Evolutionary conservation across 2,113 vertebrate genomes (phyloP).

Genomic region (Phrynosoma platyrhinos): DNA sequence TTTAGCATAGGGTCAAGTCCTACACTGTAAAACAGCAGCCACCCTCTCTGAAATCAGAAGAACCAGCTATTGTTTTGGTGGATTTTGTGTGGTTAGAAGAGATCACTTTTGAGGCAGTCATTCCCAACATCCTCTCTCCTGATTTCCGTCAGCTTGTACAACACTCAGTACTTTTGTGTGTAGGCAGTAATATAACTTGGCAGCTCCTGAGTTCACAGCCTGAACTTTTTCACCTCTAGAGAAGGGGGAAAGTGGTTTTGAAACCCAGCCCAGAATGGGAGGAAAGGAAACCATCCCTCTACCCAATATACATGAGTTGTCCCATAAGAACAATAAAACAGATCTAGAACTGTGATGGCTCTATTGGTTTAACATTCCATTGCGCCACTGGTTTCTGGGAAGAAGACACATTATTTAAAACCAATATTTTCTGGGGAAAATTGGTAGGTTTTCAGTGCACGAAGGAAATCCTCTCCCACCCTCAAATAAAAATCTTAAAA

Average conservation of each 20-base stretch:
- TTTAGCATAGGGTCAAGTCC: no score
- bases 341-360: not conserved
- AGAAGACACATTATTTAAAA: not conserved
- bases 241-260: conserved; percentile 16
- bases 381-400: not conserved
- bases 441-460: not conserved
- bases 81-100: not conserved
- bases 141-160: not conserved
- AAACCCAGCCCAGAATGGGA: conserved; percentile 32
- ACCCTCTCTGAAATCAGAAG: not conserved
- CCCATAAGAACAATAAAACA: not conserved
- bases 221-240: conserved; percentile 40
- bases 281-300: not conserved
- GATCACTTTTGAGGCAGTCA: not conserved
- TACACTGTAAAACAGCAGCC: not conserved
- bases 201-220: conserved; percentile 11
- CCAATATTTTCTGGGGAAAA: not conserved
- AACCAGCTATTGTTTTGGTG: not conserved
- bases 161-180: not conserved
- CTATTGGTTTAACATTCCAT: not conserved
- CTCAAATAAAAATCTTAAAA: not conserved
- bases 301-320: not conserved
- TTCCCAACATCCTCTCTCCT: not conserved
- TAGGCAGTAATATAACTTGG: conserved; percentile 15
- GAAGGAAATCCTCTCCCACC: no score